Evolutionary conservation across 2,113 vertebrate species (phyloP).

Genomic region (Limanda limanda): DNA sequence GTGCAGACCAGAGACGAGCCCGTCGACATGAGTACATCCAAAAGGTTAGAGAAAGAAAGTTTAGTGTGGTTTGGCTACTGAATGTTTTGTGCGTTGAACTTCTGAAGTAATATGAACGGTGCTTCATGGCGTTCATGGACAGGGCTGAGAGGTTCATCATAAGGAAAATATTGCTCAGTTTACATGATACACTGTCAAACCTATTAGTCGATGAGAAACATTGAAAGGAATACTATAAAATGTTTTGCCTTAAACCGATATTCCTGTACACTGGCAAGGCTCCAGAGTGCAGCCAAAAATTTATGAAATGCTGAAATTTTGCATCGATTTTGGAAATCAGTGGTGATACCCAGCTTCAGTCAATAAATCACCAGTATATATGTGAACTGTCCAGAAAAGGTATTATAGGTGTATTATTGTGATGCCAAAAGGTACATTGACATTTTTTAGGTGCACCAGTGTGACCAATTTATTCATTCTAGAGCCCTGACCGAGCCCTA

Average conservation of each 20-base stretch:
- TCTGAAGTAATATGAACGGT: background rate
- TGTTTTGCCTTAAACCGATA: no score
- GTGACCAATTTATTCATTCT: no score
- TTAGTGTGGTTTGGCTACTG: background rate
- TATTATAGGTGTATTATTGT: no score
- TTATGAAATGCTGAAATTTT: no score
- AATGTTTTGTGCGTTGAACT: background rate
- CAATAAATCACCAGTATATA: no score
- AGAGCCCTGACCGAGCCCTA: background rate
- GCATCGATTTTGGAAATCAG: no score
- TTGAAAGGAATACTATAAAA: background rate
- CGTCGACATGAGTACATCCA: constrained; percentile 96
- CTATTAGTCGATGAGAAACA: background rate
- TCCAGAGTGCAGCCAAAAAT: no score
- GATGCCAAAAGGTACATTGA: no score
- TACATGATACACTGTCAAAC: constrained; percentile 5
- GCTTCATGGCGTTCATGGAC: background rate
- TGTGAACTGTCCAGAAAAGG: no score
- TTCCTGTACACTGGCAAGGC: background rate
- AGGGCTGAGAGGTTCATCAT: background rate
- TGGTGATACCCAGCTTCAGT: no score
- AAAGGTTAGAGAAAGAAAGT: constrained; percentile 84
- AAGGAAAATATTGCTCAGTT: constrained; percentile 1
- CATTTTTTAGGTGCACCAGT: no score
- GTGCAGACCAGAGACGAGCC: constrained; percentile 90